Evolutionary conservation across 1,140 invertebrate species (phyloP).

Genomic region (Telenomus remus): DNA sequence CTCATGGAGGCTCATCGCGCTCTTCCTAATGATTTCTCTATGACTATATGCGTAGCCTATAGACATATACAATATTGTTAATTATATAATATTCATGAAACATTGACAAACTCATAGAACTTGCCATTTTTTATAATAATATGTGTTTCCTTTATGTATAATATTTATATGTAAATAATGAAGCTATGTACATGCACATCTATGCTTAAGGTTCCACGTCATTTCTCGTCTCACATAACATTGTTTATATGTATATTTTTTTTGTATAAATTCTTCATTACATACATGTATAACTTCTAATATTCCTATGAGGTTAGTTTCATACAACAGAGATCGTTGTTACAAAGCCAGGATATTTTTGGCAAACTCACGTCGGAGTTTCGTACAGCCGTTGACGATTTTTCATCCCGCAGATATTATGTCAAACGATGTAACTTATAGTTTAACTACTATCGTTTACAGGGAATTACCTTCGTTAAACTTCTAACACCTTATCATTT

Average conservation of each 20-base stretch:
- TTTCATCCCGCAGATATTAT: constrained; percentile 21
- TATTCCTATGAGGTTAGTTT: constrained; percentile 67
- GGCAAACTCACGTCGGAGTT: constrained; percentile 34
- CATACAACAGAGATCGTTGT: constrained; percentile 69
- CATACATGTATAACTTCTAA: constrained; percentile 55
- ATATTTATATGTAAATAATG: constrained; percentile 57
- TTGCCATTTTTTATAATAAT: constrained; percentile 59
- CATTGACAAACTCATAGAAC: constrained; percentile 63
- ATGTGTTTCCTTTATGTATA: constrained; percentile 44
- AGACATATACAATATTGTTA: constrained; percentile 56
- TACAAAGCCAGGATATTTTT: constrained; percentile 54
- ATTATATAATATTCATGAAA: constrained; percentile 58
- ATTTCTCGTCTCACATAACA: constrained; percentile 21
- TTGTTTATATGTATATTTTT: constrained; percentile 49
- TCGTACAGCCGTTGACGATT: constrained; percentile 19
- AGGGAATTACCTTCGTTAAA: constrained; percentile 9
- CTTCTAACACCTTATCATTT: constrained; percentile 14
- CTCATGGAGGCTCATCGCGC: too few relatives aligned
- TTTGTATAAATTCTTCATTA: constrained; percentile 32
- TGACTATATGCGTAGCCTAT: constrained; percentile 59
- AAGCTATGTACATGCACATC: constrained; percentile 46
- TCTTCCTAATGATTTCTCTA: constrained; percentile 46
- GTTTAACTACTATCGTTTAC: constrained; percentile 12
- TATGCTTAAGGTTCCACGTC: constrained; percentile 20
- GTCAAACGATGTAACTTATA: constrained; percentile 19